These are phyloP conservation scores for Drosophila willistoni DNA, from an alignment of 1,140 invertebrate species.

Conservation along the genomic window DNA sequence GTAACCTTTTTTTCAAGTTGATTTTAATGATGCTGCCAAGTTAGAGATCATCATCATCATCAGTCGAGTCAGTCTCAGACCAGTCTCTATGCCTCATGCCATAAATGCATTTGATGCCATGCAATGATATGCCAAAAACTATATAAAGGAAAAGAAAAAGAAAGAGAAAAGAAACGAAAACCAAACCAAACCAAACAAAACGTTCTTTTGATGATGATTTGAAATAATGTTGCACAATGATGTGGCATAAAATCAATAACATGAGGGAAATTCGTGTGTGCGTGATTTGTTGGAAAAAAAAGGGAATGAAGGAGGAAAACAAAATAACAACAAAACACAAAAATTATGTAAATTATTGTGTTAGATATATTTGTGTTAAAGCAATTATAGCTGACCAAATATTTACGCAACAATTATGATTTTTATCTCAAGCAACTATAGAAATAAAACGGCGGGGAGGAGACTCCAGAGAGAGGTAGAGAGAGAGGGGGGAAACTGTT, in stretches of 20 bases:
- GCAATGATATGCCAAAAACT: conserved; percentile 61
- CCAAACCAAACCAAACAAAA: conserved; percentile 23
- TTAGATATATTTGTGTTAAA: conserved; percentile 69
- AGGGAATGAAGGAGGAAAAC: background rate
- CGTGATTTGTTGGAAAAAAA: conserved; percentile 58
- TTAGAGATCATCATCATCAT: conserved; percentile 38
- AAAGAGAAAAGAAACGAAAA: conserved; percentile 19
- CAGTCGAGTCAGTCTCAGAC: background rate
- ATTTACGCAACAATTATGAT: conserved; percentile 79
- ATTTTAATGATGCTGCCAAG: conserved; percentile 63
- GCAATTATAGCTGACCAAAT: conserved; percentile 78
- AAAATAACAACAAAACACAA: conserved; percentile 14
- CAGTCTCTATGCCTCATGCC: conserved; percentile 5
- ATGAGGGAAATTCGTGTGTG: conserved; percentile 44
- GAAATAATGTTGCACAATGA: conserved; percentile 71
- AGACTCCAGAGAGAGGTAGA: background rate
- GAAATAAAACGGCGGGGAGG: background rate
- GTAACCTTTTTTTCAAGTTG: conserved; percentile 32
- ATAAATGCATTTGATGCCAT: conserved; percentile 45
- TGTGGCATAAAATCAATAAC: conserved; percentile 72
- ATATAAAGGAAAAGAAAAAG: conserved; percentile 4
- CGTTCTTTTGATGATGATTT: conserved; percentile 64
- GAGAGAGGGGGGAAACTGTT: background rate
- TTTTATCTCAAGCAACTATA: conserved; percentile 47
- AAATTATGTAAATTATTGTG: conserved; percentile 78